Base-by-base conservation (phyloP, 2,797 vertebrate species). In the Labeo calbasu region DNA sequence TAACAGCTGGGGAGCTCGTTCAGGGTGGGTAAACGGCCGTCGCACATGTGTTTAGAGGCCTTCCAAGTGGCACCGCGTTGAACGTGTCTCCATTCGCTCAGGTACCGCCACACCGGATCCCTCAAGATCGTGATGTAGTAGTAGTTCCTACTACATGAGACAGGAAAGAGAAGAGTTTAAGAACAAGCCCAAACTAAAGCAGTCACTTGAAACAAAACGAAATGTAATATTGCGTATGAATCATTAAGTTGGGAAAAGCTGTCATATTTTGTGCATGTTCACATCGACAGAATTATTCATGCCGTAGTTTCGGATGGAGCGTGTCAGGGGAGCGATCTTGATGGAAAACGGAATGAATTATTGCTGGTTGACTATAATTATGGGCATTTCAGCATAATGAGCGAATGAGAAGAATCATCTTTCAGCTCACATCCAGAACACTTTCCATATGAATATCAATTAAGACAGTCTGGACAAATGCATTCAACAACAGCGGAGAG, bases 41-140 rank as follows among this genome's bases (percentile, higher is more conserved):
- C 97, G 0, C 98, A 99, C 85, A 98, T 95, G 0, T 99, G 98
- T 87, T 98, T 91, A 1, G 98, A 99, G 0, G 98, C 97, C 83
- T 98, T 99, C 98, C 98, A 99, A 0, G 98, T 99, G 0, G 98
- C 98, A 0, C 98, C 98, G 1, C 98, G 95, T 86, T 99, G 98
- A 69, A 99, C 98, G 0, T 99, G 98, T 55, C 98, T 95, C 98
- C 98, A 99, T 87, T 99, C 98, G 0, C 98, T 99, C 89, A 99
- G 91, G 92, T 97, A 99, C 0, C 98, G 96, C 23, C 97, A 99
- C 23, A 99, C 97, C 0, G 98, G 98, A 90, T 99, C 97, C 87
- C 98, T 95, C 88, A 99, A 93, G 89, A 99, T 99, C 69, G 98
- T 99, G 87, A 99, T 99, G 68, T 99, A 99, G 92, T 99, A 97